phyloP scores from a whole-genome alignment of 2,113 vertebrate genomes.

The Bubo bubo region DNA sequence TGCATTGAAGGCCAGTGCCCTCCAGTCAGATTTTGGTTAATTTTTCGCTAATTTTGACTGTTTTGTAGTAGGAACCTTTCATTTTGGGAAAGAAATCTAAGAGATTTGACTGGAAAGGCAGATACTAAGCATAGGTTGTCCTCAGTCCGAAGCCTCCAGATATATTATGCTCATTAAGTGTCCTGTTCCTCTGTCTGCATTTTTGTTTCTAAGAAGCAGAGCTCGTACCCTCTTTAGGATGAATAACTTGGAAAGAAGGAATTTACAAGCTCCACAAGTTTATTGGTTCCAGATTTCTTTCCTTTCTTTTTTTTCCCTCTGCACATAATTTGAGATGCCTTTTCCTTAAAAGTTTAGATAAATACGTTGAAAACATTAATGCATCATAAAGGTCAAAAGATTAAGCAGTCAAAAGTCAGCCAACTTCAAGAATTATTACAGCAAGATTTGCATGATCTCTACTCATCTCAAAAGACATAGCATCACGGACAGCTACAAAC shows the following conservation, averaged over 20 bases:
- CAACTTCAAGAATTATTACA: not conserved
- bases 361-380: slow-evolving; percentile 55
- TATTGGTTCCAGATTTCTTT: slow-evolving; percentile 69
- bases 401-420: not conserved
- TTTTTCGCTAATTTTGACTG: not conserved
- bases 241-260: slow-evolving; percentile 63
- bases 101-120: slow-evolving; percentile 7
- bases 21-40: not conserved
- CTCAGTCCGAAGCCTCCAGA: slow-evolving; percentile 22
- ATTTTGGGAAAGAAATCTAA: not conserved
- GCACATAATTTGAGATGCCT: slow-evolving; percentile 45
- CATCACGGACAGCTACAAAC: not conserved
- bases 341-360: slow-evolving; percentile 56
- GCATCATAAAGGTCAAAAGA: slow-evolving; percentile 30
- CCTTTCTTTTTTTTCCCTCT: not conserved
- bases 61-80: not conserved
- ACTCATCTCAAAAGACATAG: not conserved
- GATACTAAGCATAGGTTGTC: not conserved
- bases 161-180: slow-evolving; percentile 50
- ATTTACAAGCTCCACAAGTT: slow-evolving; percentile 67
- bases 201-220: slow-evolving; percentile 59
- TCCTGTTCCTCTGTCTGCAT: slow-evolving; percentile 57
- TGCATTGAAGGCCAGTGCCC: not conserved
- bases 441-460: not conserved
- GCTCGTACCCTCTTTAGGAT: slow-evolving; percentile 40